Evolutionary conservation across 2,888 invertebrate species (phyloP).

Genomic region (Morpho achilles): DNA sequence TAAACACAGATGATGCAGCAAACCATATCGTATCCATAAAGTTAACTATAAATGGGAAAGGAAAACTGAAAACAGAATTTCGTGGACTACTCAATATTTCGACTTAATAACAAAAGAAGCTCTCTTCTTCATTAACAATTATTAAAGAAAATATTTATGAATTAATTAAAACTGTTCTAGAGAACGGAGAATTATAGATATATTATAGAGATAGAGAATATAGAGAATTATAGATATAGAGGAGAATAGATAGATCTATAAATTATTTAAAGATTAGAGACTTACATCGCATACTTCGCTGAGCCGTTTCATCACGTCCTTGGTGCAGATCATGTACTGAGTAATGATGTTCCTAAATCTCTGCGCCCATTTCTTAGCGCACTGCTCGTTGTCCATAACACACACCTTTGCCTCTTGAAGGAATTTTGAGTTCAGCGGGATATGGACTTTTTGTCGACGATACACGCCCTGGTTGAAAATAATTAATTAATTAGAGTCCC

Average conservation of each 20-base stretch:
- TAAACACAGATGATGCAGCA: no score
- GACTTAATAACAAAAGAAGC: neutral
- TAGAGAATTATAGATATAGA: no score
- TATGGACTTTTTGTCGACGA: conserved; percentile 46
- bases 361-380: conserved; percentile 69
- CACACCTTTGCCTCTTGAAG: conserved; percentile 70
- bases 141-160: no score
- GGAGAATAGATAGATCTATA: no score
- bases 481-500: no score
- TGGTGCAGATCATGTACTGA: conserved; percentile 71
- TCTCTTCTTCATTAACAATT: neutral
- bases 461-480: conserved; percentile 54
- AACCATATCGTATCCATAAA: no score
- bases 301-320: conserved; percentile 63
- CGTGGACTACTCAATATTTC: no score
- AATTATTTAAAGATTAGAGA: conserved; percentile 2
- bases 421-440: conserved; percentile 55
- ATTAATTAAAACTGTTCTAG: no score
- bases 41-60: no score
- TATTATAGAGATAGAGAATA: no score
- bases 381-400: conserved; percentile 68
- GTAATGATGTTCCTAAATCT: conserved; percentile 60
- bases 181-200: no score
- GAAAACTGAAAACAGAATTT: no score
- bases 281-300: conserved; percentile 67